phyloP scores from a whole-genome alignment of 2,113 vertebrate genomes.

The Plectropomus leopardus region DNA sequence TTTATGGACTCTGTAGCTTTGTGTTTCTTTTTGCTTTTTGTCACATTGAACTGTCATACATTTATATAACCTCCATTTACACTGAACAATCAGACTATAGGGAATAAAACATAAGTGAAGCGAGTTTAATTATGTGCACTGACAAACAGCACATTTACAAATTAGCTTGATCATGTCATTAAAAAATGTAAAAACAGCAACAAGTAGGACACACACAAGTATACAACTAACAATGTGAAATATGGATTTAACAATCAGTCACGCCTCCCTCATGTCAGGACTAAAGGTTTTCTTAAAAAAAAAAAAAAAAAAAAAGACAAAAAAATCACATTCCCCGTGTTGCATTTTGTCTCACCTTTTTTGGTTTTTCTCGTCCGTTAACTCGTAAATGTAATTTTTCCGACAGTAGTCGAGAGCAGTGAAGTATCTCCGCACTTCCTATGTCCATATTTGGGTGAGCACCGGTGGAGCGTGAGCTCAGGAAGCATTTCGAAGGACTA shows the following conservation, averaged over 20 bases:
- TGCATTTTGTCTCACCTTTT: not conserved
- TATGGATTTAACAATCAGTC: not conserved
- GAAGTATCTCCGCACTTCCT: conserved; percentile 78
- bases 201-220: not conserved
- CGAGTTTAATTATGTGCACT: no score
- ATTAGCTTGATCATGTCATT: no score
- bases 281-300: not conserved
- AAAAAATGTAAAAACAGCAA: not conserved
- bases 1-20: no score
- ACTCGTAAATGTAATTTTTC: not conserved
- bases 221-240: no score
- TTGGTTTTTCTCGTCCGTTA: not conserved
- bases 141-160: no score
- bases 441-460: conserved; percentile 84
- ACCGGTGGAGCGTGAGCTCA: conserved; percentile 66
- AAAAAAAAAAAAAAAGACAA: no score
- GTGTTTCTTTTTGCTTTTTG: no score
- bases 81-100: not conserved
- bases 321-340: no score
- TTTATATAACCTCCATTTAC: not conserved
- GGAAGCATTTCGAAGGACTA: conserved; percentile 69
- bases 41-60: not conserved
- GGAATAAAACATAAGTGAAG: no score
- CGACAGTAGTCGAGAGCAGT: conserved; percentile 53
- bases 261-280: not conserved